Evolutionary conservation across 2,113 vertebrate species (phyloP), one percentile per base, ranked within the genome.

Genomic region (Anguilla rostrata): DNA sequence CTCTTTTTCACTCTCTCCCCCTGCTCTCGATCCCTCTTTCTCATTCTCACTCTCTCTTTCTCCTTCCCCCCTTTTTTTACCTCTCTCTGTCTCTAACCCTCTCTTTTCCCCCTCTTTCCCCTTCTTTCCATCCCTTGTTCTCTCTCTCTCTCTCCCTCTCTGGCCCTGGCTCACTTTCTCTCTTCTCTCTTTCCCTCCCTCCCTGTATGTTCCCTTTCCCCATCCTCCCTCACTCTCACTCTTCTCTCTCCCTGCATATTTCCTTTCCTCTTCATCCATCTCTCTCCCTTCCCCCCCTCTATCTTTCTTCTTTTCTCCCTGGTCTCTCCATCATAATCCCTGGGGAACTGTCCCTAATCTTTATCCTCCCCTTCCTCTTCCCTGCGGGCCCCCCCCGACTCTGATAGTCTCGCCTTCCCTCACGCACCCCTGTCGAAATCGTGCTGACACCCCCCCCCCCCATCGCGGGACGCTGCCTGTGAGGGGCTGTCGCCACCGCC

Each of bases 61-160:
- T 71, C 63, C 26, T 22, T 16, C 20, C 22, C 18, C 63, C 18
- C 3, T 39, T 18, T 82, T 26, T 5, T 46, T 80, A 34, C n/a
- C 63, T 9, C 34, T 53, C 18, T 88, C 46, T n/a, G 11, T 80
- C n/a, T 40, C 6, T 56, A 6, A 11, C 12, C 2, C 39, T 1
- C 26, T 84, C 79, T 81, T 83, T 57, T 41, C 5, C 80, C 7
- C 49, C 75, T 90, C 88, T 87, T 41, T 60, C n/a, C 84, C 22
- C 78, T 57, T 87, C 87, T 81, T 60, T 29, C 86, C 85, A 84
- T 83, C 84, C 83, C 26, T 66, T 41, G 60, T 46, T n/a, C 39
- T 43, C 57, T 29, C 49, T 39, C n/a, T 40, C 39, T 81, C 34
- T 12, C 22, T 81, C 56, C 22, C 56, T 43, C n/a, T 29, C 39